Conservation (phyloP, 1,140 invertebrate species). For the Cherax destructor region DNA sequence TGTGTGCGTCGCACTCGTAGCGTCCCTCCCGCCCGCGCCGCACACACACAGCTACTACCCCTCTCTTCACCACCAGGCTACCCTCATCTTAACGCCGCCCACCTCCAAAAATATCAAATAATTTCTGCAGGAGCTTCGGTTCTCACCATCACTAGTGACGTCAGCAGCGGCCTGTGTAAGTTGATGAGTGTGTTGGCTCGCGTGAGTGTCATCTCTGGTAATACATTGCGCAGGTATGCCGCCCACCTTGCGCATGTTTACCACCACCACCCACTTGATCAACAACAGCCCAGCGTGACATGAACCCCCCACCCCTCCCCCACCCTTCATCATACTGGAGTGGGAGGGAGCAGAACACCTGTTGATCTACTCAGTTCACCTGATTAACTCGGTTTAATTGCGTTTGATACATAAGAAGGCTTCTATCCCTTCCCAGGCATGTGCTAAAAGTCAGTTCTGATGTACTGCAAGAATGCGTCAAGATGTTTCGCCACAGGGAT, state of each 20-base stretch:
- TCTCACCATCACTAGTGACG: constrained; percentile 25
- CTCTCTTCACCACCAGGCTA: constrained; percentile 60
- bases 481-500: too few relatives aligned
- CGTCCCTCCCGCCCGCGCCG: constrained; percentile 62
- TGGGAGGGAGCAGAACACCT: constrained; percentile 1
- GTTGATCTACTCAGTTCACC: constrained; percentile 15
- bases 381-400: constrained; percentile 5
- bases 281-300: constrained; percentile 9
- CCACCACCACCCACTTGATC: background rate
- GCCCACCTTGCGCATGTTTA: constrained; percentile 31
- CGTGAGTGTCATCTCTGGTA: background rate
- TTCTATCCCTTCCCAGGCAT: too few relatives aligned
- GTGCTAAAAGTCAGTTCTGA: too few relatives aligned
- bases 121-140: background rate
- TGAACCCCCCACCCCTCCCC: background rate
- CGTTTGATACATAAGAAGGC: too few relatives aligned
- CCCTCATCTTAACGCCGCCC: constrained; percentile 52
- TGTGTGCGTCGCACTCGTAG: constrained; percentile 59
- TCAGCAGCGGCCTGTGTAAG: constrained; percentile 26
- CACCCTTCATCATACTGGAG: background rate
- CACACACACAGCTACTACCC: constrained; percentile 42
- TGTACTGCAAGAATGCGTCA: too few relatives aligned
- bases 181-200: constrained; percentile 5
- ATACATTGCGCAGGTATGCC: constrained; percentile 36
- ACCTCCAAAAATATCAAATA: constrained; percentile 16